Evolutionary conservation across 2,888 invertebrate genomes (phyloP), one percentile per base, ranked within the genome.

Genomic region (Clepsis dumicolana): DNA sequence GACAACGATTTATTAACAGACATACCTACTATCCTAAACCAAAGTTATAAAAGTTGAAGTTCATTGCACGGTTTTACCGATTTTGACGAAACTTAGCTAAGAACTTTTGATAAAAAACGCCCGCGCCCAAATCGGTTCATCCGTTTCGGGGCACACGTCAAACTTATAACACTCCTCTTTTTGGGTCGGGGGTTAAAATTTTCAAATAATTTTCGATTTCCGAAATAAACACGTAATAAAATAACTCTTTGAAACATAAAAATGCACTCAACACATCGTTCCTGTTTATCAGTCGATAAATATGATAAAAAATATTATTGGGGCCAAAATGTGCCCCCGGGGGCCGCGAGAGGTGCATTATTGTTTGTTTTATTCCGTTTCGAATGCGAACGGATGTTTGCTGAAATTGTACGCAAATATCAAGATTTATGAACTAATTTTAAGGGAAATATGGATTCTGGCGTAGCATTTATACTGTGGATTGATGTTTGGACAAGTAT

Each of bases 301-400:
- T 93, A 92, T 93, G 93, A 93, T 93, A 93, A 90, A 92, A 93
- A 88, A 91, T 91, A 85, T 91, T 91, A 92, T 91, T 86, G 90
- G 90, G 88, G 90, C 80, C 87, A 80, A 81, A 90, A 93, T 88
- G 91, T 80, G 85, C 77, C 93, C 89, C 77, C 68, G 69, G 92
- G 91, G 93, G 89, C 75, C 74, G 64, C 68, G 73, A 75, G 73
- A 74, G 76, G 71, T 70, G 83, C 81, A 84, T 88, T 92, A 91
- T 93, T 92, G 91, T 93, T 92, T 88, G 87, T 90, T 91, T 89
- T 85, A 83, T 88, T 88, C 91, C 89, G 88, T 91, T 88, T 83
- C 84, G 79, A 84, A 79, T 76, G 78, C 82, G 83, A 85, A 85
- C 80, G 84, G 78, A 85, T 82, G 81, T 89, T 86, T 89, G 89